phyloP scores from a whole-genome alignment of 2,113 vertebrate species.

The Arenaria interpres region DNA sequence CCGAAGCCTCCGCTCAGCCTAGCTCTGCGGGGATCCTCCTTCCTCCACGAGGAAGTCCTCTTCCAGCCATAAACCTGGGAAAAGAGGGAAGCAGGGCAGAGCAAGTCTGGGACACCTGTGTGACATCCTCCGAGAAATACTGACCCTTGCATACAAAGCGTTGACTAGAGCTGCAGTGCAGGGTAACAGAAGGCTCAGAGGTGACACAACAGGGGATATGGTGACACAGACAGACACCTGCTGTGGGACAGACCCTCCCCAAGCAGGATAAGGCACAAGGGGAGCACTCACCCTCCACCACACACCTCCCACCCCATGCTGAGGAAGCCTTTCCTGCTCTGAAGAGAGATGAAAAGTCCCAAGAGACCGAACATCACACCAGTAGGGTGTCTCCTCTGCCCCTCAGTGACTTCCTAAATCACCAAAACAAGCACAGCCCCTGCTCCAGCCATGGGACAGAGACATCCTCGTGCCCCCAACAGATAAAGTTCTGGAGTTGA shows the following conservation, averaged over 20 bases:
- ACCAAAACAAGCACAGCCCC: not conserved
- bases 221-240: not conserved
- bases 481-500: not conserved
- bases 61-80: not conserved
- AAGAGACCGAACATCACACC: not conserved
- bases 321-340: not conserved
- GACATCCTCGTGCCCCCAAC: accelerated
- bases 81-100: not conserved
- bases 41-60: not conserved
- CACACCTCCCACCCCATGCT: accelerated
- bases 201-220: accelerated
- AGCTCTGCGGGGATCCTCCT: not conserved
- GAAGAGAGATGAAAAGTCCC: not conserved
- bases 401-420: not conserved
- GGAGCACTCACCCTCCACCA: not conserved
- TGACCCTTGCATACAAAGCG: not conserved
- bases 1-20: not conserved
- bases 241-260: not conserved
- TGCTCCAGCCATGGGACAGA: not conserved
- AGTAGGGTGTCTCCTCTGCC: not conserved
- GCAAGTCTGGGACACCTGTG: accelerated
- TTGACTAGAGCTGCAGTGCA: not conserved
- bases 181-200: not conserved
- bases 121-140: not conserved
- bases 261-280: not conserved